A percentile compares a stretch with the other conserved stretches of the same genome.
These are phyloP conservation scores for Erythrocercus mccallii DNA, from an alignment of 2,113 vertebrate species.

Conservation along the genomic window DNA sequence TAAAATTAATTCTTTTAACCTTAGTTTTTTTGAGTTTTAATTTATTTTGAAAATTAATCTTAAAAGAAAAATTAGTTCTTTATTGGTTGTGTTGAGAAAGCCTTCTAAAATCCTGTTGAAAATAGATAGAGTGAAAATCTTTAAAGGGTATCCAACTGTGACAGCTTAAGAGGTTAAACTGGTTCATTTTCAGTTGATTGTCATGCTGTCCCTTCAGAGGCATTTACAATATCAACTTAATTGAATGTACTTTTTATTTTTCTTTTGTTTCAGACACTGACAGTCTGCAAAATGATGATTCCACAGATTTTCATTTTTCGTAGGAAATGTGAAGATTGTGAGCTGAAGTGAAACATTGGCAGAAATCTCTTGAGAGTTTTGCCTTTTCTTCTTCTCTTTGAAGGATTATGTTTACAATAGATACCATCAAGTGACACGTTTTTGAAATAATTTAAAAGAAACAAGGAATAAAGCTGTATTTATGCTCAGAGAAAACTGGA, in stretches of 20 bases:
- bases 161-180: constrained; percentile 1
- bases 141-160: constrained; percentile 8
- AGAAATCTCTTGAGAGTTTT: constrained; percentile 36
- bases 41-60: not conserved
- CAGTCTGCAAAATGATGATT: constrained; percentile 62
- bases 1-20: not conserved
- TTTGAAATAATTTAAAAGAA: not conserved
- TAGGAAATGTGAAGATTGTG: constrained; percentile 50
- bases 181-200: constrained; percentile 10
- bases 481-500: constrained; percentile 77
- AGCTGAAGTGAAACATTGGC: constrained; percentile 61
- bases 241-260: constrained; percentile 22
- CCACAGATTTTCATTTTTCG: constrained; percentile 41
- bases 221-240: constrained; percentile 5
- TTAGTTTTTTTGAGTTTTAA: not conserved
- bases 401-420: constrained; percentile 72
- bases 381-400: not conserved
- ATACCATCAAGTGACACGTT: constrained; percentile 34
- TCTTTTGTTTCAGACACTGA: constrained; percentile 66
- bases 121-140: not conserved
- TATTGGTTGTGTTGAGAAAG: not conserved
- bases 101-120: not conserved
- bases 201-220: constrained; percentile 16
- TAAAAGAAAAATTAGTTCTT: not conserved
- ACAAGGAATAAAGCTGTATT: constrained; percentile 65